Conservation (phyloP, 92 coral and sea anemone species). For the Isaurus tuberculatus region DNA sequence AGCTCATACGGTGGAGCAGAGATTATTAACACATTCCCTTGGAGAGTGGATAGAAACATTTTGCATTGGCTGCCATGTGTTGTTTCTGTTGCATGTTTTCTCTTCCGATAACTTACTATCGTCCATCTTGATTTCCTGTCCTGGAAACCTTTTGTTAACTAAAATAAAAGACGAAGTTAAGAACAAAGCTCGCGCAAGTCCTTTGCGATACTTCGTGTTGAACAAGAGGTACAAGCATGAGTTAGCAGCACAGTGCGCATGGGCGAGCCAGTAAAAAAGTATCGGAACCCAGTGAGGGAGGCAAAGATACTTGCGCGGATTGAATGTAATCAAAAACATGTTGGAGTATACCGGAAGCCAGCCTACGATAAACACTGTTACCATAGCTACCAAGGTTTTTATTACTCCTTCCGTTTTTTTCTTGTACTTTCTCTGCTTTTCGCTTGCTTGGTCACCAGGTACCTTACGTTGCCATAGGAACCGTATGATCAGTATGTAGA, state of each 20-base stretch:
- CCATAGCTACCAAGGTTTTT: slow-evolving; percentile 17
- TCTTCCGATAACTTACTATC: background rate
- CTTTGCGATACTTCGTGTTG: slow-evolving; percentile 19
- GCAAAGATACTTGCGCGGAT: slow-evolving; percentile 8
- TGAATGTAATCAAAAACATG: slow-evolving; percentile 33
- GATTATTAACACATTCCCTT: no score
- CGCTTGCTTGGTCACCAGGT: slow-evolving; percentile 15
- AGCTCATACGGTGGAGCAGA: no score
- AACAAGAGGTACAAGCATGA: slow-evolving; percentile 13
- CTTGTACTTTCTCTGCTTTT: slow-evolving; percentile 1
- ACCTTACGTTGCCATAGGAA: slow-evolving; percentile 14
- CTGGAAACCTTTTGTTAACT: background rate
- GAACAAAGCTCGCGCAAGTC: background rate
- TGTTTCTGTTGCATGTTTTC: background rate
- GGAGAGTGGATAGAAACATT: no score
- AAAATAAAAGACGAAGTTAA: background rate
- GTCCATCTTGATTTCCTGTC: background rate
- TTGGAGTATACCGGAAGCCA: slow-evolving; percentile 22
- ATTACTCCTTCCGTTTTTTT: background rate
- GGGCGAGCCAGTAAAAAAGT: slow-evolving; percentile 19
- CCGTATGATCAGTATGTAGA: background rate
- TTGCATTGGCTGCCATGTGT: background rate
- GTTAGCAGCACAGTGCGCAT: slow-evolving; percentile 34
- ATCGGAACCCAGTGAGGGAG: slow-evolving; percentile 20
- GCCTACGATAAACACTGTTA: slow-evolving; percentile 16